Conservation (phyloP, 2,797 vertebrate species). For the Cephalopachus bancanus region DNA sequence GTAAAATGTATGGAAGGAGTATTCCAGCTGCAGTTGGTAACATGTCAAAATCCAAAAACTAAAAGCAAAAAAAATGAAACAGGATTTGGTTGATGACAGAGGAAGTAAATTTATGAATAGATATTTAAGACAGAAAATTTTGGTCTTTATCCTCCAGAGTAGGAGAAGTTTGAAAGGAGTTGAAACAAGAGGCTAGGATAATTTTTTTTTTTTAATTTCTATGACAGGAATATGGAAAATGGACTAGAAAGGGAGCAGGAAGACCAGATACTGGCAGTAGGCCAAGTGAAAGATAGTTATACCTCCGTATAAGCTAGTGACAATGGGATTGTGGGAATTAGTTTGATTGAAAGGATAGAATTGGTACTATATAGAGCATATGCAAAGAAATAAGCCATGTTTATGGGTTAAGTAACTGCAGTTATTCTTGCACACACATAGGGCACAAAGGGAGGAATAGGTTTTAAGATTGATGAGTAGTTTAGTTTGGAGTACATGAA, state of each 20-base stretch:
- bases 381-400: not conserved
- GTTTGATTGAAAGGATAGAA: not conserved
- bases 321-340: not conserved
- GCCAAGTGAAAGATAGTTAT: not conserved
- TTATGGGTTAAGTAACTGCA: not conserved
- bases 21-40: not conserved
- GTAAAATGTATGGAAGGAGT: not conserved
- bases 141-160: not conserved
- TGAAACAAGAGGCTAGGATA: not conserved
- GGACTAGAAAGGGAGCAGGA: not conserved
- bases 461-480: not conserved
- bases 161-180: not conserved
- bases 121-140: not conserved
- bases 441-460: not conserved
- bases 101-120: not conserved
- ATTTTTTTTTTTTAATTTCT: not conserved
- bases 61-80: not conserved
- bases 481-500: not conserved
- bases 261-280: not conserved
- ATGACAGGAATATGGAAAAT: not conserved
- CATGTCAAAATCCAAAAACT: not conserved
- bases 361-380: too few species aligned
- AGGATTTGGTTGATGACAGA: too few species aligned
- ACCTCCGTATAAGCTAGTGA: not conserved
- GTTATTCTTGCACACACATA: not conserved